Conservation (phyloP, 2,113 vertebrate species). For the Manacus vitellinus region DNA sequence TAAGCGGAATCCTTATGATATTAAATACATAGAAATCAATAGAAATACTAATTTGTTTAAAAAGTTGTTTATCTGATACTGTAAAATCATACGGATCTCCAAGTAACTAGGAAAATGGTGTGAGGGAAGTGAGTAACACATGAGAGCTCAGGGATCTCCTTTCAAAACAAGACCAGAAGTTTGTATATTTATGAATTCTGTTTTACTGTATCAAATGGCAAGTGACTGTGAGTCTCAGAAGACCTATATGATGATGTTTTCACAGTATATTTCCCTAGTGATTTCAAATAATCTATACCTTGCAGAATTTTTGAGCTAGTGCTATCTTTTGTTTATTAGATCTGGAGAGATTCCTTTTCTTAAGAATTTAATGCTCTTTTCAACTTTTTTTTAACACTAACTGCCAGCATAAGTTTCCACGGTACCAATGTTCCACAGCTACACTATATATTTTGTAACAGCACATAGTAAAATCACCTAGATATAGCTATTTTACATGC, state of each 20-base stretch:
- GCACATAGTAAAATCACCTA: not conserved
- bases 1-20: not conserved
- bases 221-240: not conserved
- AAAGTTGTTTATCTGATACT: not conserved
- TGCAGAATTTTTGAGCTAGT: not conserved
- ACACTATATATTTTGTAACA: not conserved
- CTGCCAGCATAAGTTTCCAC: not conserved
- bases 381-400: not conserved
- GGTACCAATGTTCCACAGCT: not conserved
- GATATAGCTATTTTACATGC: not conserved
- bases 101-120: not conserved
- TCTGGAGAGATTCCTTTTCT: not conserved
- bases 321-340: not conserved
- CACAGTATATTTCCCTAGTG: not conserved
- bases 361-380: not conserved
- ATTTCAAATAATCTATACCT: not conserved
- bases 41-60: not conserved
- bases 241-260: not conserved
- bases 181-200: not conserved
- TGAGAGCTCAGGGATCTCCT: not conserved
- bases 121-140: not conserved
- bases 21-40: not conserved
- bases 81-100: not conserved
- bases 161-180: not conserved
- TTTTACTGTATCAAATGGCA: not conserved